Conservation (phyloP, 1,140 invertebrate genomes). For the Philotrypesis tridentata region DNA sequence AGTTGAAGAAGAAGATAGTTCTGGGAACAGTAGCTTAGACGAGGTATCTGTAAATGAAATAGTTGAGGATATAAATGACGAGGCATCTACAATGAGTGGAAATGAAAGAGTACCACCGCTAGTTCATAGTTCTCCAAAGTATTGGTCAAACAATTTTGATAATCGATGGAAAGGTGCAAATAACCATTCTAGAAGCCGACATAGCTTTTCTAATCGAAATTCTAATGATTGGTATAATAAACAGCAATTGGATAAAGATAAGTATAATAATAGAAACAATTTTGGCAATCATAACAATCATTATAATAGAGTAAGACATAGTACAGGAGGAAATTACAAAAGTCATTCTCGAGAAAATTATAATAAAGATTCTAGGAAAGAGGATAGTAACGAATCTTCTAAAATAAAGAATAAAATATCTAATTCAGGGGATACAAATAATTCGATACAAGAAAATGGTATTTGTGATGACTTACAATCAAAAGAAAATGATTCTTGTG, state of each 20-base stretch:
- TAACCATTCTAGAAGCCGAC: constrained; percentile 14
- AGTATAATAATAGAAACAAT: constrained; percentile 41
- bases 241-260: constrained; percentile 41
- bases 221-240: constrained; percentile 37
- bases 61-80: constrained; percentile 12
- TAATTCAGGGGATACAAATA: constrained; percentile 12
- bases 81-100: constrained; percentile 40
- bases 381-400: constrained; percentile 37
- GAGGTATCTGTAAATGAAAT: constrained; percentile 27
- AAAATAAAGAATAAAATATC: constrained; percentile 35
- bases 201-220: constrained; percentile 25
- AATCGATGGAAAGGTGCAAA: constrained; percentile 48
- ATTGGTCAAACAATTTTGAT: constrained; percentile 38
- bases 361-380: constrained; percentile 10
- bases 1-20: constrained; percentile 9
- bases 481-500: constrained; percentile 9
- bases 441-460: constrained; percentile 32
- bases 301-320: constrained; percentile 31
- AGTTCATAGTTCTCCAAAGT: constrained; percentile 35
- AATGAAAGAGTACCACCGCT: constrained; percentile 44
- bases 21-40: background rate
- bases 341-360: constrained; percentile 1
- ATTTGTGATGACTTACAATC: background rate
- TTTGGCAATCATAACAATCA: constrained; percentile 41
- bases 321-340: constrained; percentile 19